Evolutionary conservation across 1,140 invertebrate genomes (phyloP), one percentile per base, ranked within the genome.

Genomic region (Ceratina calcarata): DNA sequence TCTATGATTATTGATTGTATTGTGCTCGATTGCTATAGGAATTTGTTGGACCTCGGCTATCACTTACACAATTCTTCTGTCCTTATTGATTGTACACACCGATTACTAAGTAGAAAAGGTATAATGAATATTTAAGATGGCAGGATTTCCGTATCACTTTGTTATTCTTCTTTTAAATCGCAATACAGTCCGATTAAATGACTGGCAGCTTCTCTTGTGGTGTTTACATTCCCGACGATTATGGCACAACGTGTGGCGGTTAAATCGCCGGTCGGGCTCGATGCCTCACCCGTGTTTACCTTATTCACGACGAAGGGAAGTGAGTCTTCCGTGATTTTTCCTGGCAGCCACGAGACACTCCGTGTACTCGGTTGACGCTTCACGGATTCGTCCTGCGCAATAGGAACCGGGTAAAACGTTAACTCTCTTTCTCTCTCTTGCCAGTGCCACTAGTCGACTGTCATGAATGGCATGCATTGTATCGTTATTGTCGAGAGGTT

Each of bases 381-480:
- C 64, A 45, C 24, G 74, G 51, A 75, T 67, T 75, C 75, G 80
- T 82, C 69, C 84, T 86, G 84, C 75, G 83, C 80, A 86, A 76
- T 74, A 74, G 76, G 67, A 86, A 86, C 61, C n/a, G 58, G 72
- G 67, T 72, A 82, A 85, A 85, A 70, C 67, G 67, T 85, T 82
- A 83, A 79, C 55, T 65, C 37, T 45, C 37, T 45, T 6, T 45
- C 37, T 45, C 37, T 45, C 20, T 65, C 51, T 37, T 10, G 71
- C 32, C 18, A 18, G 45, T 62, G 78, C 45, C 81, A 73, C 53
- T 62, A 71, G n/a, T 75, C 60, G 83, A n/a, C 13, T 22, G 49
- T 70, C 70, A 70, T 82, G 82, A 86, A 86, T 79, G 61, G 61
- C 84, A 45, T 49, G 83, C 69, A 83, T 83, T 80, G 85, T 80